Conservation (phyloP, 35 echinoderm and acorn worm genomes). For the Hemicentrotus pulcherrimus region DNA sequence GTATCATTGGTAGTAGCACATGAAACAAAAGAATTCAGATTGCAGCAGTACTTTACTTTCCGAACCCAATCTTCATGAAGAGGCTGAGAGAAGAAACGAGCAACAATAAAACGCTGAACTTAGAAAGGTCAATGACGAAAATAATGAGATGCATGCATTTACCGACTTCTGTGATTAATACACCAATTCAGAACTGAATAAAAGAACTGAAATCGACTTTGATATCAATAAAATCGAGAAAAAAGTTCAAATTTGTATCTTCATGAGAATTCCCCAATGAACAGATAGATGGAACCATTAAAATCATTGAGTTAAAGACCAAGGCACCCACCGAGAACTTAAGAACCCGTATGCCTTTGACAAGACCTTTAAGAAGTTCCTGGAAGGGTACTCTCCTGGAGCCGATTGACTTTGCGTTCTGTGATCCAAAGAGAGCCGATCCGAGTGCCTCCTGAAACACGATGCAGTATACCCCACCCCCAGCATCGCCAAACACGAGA, state of each 20-base stretch:
- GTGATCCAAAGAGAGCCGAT: slow-evolving; percentile 87
- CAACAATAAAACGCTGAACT: not conserved
- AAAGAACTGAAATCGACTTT: too few species aligned
- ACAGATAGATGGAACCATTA: too few species aligned
- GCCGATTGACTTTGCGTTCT: slow-evolving; percentile 94
- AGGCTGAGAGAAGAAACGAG: slow-evolving; percentile 44
- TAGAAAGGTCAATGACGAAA: too few species aligned
- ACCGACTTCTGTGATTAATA: too few species aligned
- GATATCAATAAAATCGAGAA: too few species aligned
- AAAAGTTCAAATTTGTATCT: too few species aligned
- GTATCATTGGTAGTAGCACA: slow-evolving; percentile 94
- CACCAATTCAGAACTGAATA: too few species aligned
- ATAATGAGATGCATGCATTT: too few species aligned
- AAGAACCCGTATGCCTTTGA: slow-evolving; percentile 83
- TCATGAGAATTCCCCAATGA: too few species aligned
- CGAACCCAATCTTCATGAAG: slow-evolving; percentile 95
- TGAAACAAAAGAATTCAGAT: slow-evolving; percentile 90
- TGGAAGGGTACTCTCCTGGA: slow-evolving; percentile 89
- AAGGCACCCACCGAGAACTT: slow-evolving; percentile 74
- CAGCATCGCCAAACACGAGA: slow-evolving; percentile 86
- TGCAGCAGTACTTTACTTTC: slow-evolving; percentile 87
- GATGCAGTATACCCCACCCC: slow-evolving; percentile 82
- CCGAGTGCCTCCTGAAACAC: slow-evolving; percentile 89
- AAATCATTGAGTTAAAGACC: not conserved
- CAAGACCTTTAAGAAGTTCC: slow-evolving; percentile 78